Evolutionary conservation across 1,140 invertebrate species (phyloP).

Genomic region (Psix sp.): DNA sequence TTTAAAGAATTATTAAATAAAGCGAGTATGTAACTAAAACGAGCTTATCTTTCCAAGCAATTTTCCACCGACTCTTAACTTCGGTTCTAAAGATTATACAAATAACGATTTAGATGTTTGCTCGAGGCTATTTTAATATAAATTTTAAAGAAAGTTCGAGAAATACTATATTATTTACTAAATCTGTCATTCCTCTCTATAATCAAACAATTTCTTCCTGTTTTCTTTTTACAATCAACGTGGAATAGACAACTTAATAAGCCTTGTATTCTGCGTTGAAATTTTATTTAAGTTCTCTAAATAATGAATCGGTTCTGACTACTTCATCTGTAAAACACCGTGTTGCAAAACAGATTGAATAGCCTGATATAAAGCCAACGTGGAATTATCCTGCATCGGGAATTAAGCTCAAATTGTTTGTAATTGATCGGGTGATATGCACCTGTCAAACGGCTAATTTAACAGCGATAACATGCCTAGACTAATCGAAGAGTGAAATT

Average conservation of each 20-base stretch:
- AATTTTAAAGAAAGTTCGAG: no score
- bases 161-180: no score
- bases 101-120: no score
- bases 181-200: no score
- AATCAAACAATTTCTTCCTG: no score
- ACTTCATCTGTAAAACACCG: constrained; percentile 7
- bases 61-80: no score
- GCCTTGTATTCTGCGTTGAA: neutral
- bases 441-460: constrained; percentile 36
- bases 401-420: constrained; percentile 37
- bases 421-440: constrained; percentile 37
- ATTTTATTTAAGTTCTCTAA: neutral
- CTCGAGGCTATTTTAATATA: no score
- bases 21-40: no score
- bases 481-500: constrained; percentile 16
- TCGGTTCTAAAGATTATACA: no score
- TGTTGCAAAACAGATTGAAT: constrained; percentile 28
- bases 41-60: no score
- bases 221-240: no score
- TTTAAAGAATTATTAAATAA: no score
- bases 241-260: constrained; percentile 12
- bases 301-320: constrained; percentile 16
- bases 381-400: constrained; percentile 24
- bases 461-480: constrained; percentile 1
- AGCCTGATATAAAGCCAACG: constrained; percentile 20